Conservation (phyloP, 2,113 vertebrate species). For the Lepus americanus region DNA sequence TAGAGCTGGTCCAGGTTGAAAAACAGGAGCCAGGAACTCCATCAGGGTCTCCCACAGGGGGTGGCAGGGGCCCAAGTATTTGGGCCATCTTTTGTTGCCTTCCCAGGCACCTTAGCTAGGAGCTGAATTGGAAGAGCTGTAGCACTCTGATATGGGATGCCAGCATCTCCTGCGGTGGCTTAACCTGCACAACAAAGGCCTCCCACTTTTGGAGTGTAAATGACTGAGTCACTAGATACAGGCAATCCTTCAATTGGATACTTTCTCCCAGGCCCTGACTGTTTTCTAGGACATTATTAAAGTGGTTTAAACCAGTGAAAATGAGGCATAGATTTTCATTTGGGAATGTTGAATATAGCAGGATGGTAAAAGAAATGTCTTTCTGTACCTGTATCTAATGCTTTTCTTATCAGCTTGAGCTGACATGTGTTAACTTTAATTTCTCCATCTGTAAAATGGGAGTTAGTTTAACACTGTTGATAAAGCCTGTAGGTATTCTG, state of each 20-base stretch:
- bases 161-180: too few species aligned
- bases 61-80: too few species aligned
- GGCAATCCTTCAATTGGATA: neutral
- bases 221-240: constrained; percentile 8
- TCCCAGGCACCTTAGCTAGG: too few species aligned
- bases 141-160: too few species aligned
- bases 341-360: constrained; percentile 27
- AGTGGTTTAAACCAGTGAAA: constrained; percentile 29
- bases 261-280: neutral
- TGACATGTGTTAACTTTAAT: neutral
- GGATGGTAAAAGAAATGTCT: constrained; percentile 37
- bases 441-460: constrained; percentile 28
- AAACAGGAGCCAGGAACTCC: too few species aligned
- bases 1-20: too few species aligned
- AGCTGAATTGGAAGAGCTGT: too few species aligned
- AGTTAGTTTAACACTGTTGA: constrained; percentile 22
- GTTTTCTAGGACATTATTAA: constrained; percentile 10
- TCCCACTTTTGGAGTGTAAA: constrained; percentile 45
- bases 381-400: neutral
- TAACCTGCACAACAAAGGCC: too few species aligned
- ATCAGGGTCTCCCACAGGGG: too few species aligned
- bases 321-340: constrained; percentile 20
- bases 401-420: neutral
- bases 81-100: too few species aligned
- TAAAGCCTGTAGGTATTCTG: constrained; percentile 28